Base-by-base conservation (phyloP, 1,140 invertebrate species). In the Pararge aegeria region DNA sequence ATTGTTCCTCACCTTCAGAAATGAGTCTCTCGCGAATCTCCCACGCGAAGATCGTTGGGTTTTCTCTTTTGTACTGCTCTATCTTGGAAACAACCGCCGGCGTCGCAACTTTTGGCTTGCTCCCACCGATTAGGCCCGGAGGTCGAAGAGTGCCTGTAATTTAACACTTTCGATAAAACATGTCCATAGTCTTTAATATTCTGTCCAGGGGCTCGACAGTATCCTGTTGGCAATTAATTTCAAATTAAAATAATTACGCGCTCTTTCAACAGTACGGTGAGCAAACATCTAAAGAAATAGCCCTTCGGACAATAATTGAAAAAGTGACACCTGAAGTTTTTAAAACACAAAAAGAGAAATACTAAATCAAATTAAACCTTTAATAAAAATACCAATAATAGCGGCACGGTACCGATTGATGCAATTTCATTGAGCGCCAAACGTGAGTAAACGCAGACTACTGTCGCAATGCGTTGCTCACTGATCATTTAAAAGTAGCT, bases 1-100 rank as follows among this genome's bases (percentile, higher is more conserved):
- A 52, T 51, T 58, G 50, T 48, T 66, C 51, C 90, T 93, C 93
- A 97, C 97, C 96, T 95, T 98, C 97, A 42, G 96, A 97, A 77
- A 98, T 98, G 62, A 98, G 94, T 81, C 97, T 93, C 89, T 98
- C 97, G 19, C 97, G 92, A 68, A 98, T 98, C 92, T 98, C 97
- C 97, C 97, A 98, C 18, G 98, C 98, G 91, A 98, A 98, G 87
- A 99, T 98, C 55, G 97, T 98, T n/a, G 97, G 97, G 90, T 98
- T 98, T 90, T 98, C 97, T 62, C 97, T 90, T 92, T 98, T 98
- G 92, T 98, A 98, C 86, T 97, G 96, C 90, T 98, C 97, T 79
- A 98, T 98, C 92, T 98, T 98, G 61, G 96, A 95, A 29, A 98
- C 97, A 38, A 98, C 97, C 3, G 96, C 96, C 9, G 97, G 97